Conservation (phyloP, 2,797 vertebrate species). For the Arrhamphus sclerolepis region DNA sequence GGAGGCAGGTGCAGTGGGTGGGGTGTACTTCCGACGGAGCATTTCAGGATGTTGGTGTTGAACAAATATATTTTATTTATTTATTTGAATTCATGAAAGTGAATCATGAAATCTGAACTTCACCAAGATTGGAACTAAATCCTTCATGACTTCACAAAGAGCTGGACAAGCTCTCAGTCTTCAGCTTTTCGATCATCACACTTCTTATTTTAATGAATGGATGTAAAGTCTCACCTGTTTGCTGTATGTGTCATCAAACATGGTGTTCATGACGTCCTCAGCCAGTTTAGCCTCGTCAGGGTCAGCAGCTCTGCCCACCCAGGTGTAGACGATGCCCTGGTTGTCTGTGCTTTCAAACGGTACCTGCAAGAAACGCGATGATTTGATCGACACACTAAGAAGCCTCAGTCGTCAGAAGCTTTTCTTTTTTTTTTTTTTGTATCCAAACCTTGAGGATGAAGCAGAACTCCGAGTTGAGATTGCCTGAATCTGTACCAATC, state of each 20-base stretch:
- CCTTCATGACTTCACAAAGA: too few species aligned
- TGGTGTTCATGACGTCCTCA: conserved; percentile 96
- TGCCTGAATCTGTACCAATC: conserved; percentile 90
- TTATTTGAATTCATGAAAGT: too few species aligned
- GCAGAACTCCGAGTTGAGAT: conserved; percentile 97
- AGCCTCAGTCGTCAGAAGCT: too few species aligned
- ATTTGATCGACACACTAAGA: rapidly evolving
- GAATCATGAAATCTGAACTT: too few species aligned
- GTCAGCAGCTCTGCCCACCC: conserved; percentile 95
- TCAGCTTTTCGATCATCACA: too few species aligned
- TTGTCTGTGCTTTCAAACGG: conserved; percentile 99
- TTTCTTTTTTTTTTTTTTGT: not conserved
- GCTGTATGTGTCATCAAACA: conserved; percentile 97
- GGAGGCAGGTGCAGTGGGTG: too few species aligned
- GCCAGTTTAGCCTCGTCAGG: conserved; percentile 96
- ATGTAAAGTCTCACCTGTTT: conserved; percentile 85
- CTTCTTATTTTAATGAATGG: too few species aligned
- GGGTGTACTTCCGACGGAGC: too few species aligned
- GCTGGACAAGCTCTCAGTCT: too few species aligned
- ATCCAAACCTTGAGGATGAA: conserved; percentile 93
- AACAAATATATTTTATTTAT: too few species aligned
- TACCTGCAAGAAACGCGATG: conserved; percentile 81
- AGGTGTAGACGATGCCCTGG: conserved; percentile 97
- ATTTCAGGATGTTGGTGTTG: too few species aligned
- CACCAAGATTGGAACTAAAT: too few species aligned